Evolutionary conservation across 2,888 invertebrate genomes (phyloP), one percentile per base, ranked within the genome.

Genomic region (Pterostichus niger): DNA sequence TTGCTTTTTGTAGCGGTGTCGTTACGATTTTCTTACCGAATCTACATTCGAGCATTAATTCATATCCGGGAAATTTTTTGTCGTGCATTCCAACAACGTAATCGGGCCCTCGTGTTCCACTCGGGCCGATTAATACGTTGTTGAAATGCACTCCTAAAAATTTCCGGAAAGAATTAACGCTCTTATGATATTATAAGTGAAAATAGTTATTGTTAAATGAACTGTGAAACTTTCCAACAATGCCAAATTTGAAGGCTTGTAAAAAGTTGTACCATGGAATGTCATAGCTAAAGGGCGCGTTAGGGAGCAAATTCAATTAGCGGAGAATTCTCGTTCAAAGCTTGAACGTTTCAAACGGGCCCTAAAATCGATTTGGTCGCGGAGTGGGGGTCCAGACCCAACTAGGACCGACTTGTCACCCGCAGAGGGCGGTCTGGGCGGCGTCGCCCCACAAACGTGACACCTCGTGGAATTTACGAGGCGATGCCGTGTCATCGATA

Each of bases 381-480:
- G 2, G 24, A 24, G 15, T 17, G 56, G 56, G 56, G 56, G 56
- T 56, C 56, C 56, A 0, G 13, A 6, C 40, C 40, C 40, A 40
- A 40, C 40, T 40, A 40, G 40, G 40, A 5, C 17, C 56, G 15
- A 13, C 56, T 56, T 56, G 56, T 56, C 56, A 56, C 56, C 56
- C 56, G 56, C 56, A 56, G 56, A 56, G 56, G 77, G 77, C 46
- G 75, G 79, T 79, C 79, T 61, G 59, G 64, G 44, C 49, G 52
- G 80, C 52, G 64, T 68, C 33, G 68, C 35, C 49, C 46, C 61
- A 80, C 68, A 80, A 64, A 80, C 80, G 52, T 68, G 68, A 80
- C 80, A 80, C 80, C 80, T 80, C 17, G 49, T 13, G 61, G 33
- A 80, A 80, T 80, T 80, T 80, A 80, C 80, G 77, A 77, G 9